These are phyloP conservation scores for Strongylocentrotus purpuratus DNA, from an alignment of 35 echinoderm and acorn worm species.

Conservation along the genomic window DNA sequence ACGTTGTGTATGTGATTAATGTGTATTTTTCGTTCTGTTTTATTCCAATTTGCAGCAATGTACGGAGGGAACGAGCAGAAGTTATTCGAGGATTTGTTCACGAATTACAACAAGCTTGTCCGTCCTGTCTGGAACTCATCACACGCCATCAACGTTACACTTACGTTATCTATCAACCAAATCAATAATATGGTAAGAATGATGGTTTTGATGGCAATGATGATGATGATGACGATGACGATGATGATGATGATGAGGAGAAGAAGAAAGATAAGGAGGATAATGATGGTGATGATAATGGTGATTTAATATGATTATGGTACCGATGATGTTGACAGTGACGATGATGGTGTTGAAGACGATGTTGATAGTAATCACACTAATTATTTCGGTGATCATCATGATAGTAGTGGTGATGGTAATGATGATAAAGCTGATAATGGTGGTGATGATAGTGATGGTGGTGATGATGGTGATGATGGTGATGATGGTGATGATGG, in stretches of 20 bases:
- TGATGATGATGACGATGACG: constrained; percentile 47
- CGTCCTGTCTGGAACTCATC: constrained; percentile 95
- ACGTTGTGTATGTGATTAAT: neutral
- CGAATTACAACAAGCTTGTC: constrained; percentile 94
- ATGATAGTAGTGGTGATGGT: neutral
- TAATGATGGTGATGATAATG: constrained; percentile 35
- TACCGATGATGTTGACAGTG: neutral
- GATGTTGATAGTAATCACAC: neutral
- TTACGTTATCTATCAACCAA: constrained; percentile 86
- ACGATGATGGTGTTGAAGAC: neutral
- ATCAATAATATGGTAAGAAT: constrained; percentile 93
- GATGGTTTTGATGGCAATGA: neutral
- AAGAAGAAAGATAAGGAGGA: constrained; percentile 45
- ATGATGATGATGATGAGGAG: constrained; percentile 63
- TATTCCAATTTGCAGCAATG: constrained; percentile 64
- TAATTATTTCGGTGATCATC: neutral
- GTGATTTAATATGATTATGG: neutral
- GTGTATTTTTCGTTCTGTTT: neutral
- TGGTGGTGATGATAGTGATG: neutral
- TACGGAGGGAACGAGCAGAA: constrained; percentile 96
- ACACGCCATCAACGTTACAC: constrained; percentile 73
- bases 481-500: too few relatives aligned
- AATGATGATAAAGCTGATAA: neutral
- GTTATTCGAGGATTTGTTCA: constrained; percentile 84
- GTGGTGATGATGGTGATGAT: too few relatives aligned